Base-by-base conservation (phyloP, 1,140 invertebrate genomes). In the Coenobita brevimanus region DNA sequence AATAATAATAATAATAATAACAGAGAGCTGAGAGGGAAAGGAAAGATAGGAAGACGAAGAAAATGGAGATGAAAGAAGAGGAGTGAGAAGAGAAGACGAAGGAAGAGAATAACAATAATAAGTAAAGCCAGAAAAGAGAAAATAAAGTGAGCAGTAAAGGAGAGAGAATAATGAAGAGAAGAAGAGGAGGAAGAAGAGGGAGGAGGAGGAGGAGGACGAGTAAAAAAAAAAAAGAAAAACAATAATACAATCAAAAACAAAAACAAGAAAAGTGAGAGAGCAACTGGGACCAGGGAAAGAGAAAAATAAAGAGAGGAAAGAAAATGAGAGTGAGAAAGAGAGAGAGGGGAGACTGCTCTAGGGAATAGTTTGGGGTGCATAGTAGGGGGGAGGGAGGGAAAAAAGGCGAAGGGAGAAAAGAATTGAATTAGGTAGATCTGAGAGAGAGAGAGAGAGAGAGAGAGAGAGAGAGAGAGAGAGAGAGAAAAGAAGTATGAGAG, bases 371-470 rank as follows among this genome's bases (percentile, higher is more conserved):
- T 10, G 64, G 1, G 13, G 24, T 10, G 64, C 10, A 33, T 24
- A 24, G 64, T 27, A 33, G 64, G 64, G 10, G 46, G 46, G 46
- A 50, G 46, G 17, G 46, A 50, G 17, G 46, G 6, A 50, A 3
- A 67, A 24, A 21, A 33, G 64, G 2, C 0, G 64, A 67, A 33
- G 64, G 64, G 64, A 33, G 64, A 67, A 33, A 67, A 3, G 64
- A 1, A 67, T 24, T 17, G 62, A 24, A 33, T 4, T 6, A 24
- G 62, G n/a, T 24, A 67, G 24, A 67, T 0, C n/a, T 10, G 30
- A 33, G 30, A 69, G 60, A 69, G 60, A 73, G 81, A 73, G 41
- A 82, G 80, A 82, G 80, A 67, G 62, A 69, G 62, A 69, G 60
- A 73, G 41, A 33, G 64, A 73, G 80, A 46, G 62, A 71, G 57